Evolutionary conservation across 2,113 vertebrate genomes (phyloP).

Genomic region (Aplodontia rufa): DNA sequence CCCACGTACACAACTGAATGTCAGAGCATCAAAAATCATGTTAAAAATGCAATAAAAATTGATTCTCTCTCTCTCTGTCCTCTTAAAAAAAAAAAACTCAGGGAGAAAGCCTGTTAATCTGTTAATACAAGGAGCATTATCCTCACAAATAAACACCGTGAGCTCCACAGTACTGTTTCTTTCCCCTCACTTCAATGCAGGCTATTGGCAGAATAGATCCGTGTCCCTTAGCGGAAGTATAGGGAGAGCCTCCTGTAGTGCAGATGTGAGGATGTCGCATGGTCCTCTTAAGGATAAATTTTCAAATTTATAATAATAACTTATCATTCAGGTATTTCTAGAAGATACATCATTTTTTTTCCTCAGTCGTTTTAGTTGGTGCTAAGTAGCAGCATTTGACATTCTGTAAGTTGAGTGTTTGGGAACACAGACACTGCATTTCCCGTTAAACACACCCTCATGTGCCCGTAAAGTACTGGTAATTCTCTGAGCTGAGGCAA

Average conservation of each 20-base stretch:
- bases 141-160: background rate
- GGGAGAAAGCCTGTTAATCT: background rate
- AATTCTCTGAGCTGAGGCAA: background rate
- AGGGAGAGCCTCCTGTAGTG: background rate
- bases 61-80: too few relatives aligned
- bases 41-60: too few relatives aligned
- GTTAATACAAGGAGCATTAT: slow-evolving; percentile 7
- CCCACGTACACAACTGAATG: too few relatives aligned
- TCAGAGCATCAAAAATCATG: too few relatives aligned
- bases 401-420: background rate
- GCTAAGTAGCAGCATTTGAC: background rate
- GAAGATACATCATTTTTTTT: background rate
- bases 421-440: background rate
- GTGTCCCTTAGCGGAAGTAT: background rate
- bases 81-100: background rate
- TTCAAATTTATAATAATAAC: background rate
- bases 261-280: background rate
- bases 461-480: background rate
- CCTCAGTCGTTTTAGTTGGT: background rate
- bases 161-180: background rate
- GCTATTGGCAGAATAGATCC: background rate
- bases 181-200: background rate
- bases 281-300: background rate
- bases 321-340: background rate
- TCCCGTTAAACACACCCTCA: background rate